phyloP scores from a whole-genome alignment of 1,140 invertebrate genomes.

The Lordiphosa mommai region DNA sequence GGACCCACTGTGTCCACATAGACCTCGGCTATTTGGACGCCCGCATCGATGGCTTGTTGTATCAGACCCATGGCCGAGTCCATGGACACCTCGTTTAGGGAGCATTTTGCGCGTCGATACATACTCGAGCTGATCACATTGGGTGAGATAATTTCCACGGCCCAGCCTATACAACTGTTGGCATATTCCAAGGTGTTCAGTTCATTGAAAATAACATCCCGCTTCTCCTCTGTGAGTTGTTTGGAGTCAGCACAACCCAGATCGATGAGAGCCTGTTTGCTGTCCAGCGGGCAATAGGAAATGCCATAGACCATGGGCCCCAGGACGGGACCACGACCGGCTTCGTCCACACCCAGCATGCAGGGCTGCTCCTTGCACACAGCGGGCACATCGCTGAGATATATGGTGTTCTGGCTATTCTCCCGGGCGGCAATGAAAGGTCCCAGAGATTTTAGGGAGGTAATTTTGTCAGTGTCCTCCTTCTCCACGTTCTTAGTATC shows the following conservation, averaged over 20 bases:
- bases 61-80: constrained; percentile 95
- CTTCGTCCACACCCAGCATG: constrained; percentile 97
- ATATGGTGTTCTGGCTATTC: constrained; percentile 83
- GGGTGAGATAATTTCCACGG: constrained; percentile 94
- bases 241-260: constrained; percentile 97
- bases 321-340: constrained; percentile 84
- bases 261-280: constrained; percentile 86
- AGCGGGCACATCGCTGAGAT: constrained; percentile 84
- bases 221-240: constrained; percentile 93
- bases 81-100: constrained; percentile 98
- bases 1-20: constrained; percentile 98
- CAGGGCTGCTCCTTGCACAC: constrained; percentile 90
- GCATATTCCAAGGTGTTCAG: constrained; percentile 84
- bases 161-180: constrained; percentile 89
- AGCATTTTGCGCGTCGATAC: constrained; percentile 92
- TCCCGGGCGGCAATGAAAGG: constrained; percentile 81
- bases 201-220: constrained; percentile 92
- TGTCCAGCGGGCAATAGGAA: constrained; percentile 88
- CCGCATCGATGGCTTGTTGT: constrained; percentile 86
- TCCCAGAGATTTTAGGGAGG: constrained; percentile 80
- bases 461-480: constrained; percentile 67
- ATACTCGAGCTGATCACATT: constrained; percentile 93
- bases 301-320: constrained; percentile 98
- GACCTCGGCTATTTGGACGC: constrained; percentile 93
- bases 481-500: constrained; percentile 4